phyloP scores from a whole-genome alignment of 2,888 invertebrate species.

The Piscicola geometra region DNA sequence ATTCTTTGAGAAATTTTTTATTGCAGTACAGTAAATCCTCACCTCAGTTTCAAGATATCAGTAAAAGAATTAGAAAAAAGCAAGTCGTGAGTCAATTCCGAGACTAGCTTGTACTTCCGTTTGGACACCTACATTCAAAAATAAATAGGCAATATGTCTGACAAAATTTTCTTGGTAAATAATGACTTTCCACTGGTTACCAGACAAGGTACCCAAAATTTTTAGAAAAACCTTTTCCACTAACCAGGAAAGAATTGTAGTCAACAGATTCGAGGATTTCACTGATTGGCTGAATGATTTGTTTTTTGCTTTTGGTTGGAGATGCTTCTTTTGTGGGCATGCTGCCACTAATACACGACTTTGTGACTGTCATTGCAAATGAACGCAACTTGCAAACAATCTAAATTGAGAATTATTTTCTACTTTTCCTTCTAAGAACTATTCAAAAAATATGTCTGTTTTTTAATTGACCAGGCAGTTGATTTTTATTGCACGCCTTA shows the following conservation, averaged over 20 bases:
- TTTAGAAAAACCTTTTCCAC: no score
- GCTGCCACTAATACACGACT: background rate
- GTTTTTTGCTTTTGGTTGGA: background rate
- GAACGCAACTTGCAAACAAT: background rate
- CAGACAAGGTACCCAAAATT: no score
- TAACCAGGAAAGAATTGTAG: background rate
- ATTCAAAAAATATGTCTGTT: background rate
- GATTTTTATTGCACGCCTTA: background rate
- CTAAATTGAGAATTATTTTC: no score
- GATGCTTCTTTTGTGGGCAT: background rate
- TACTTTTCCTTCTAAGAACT: background rate
- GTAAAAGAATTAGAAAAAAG: background rate
- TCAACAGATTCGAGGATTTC: conserved; percentile 9
- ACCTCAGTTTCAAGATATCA: conserved; percentile 7
- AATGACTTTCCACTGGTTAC: no score
- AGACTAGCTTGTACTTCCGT: background rate
- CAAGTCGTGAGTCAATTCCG: conserved; percentile 10
- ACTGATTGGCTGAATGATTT: background rate
- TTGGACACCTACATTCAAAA: background rate
- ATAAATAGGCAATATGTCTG: background rate
- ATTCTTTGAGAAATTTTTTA: background rate
- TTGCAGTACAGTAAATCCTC: background rate
- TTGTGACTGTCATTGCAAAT: background rate
- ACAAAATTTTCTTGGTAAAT: background rate
- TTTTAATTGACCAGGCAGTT: background rate